A percentile compares a stretch with the other conserved stretches of the same genome.
These are phyloP conservation scores for Cyclophora albipunctata DNA, from an alignment of 2,888 invertebrate species.

Conservation along the genomic window DNA sequence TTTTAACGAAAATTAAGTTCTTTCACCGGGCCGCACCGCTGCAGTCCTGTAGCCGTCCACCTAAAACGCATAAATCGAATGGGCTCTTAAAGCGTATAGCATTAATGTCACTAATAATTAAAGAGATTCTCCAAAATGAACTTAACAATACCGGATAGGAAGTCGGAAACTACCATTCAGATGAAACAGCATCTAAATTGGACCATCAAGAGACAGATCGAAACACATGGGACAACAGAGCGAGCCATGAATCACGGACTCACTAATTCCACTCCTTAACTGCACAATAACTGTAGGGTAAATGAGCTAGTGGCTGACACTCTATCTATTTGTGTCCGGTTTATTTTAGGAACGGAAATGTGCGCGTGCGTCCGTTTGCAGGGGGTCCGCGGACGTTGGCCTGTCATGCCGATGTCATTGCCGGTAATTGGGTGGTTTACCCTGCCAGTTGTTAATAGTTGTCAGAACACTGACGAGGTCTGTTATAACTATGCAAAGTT, in stretches of 20 bases:
- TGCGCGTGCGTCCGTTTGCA: slow-evolving; percentile 37
- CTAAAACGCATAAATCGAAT: too few species aligned
- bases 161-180: too few species aligned
- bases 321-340: slow-evolving; percentile 31
- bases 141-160: too few species aligned
- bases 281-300: slow-evolving; percentile 5
- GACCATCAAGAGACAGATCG: neutral
- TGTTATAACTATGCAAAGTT: neutral
- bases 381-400: slow-evolving; percentile 43
- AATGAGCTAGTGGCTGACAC: slow-evolving; percentile 20
- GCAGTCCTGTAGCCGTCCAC: too few species aligned
- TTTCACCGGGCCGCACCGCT: too few species aligned
- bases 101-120: too few species aligned
- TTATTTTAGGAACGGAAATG: slow-evolving; percentile 44
- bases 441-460: neutral
- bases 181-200: neutral
- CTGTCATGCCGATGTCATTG: slow-evolving; percentile 5
- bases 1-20: too few species aligned
- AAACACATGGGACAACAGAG: too few species aligned
- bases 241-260: slow-evolving; percentile 4
- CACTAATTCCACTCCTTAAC: slow-evolving; percentile 5
- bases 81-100: too few species aligned
- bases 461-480: neutral
- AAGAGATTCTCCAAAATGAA: too few species aligned
- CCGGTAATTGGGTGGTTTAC: slow-evolving; percentile 9